phyloP scores from a whole-genome alignment of 1,140 invertebrate genomes.

The Musca vetustissima region DNA sequence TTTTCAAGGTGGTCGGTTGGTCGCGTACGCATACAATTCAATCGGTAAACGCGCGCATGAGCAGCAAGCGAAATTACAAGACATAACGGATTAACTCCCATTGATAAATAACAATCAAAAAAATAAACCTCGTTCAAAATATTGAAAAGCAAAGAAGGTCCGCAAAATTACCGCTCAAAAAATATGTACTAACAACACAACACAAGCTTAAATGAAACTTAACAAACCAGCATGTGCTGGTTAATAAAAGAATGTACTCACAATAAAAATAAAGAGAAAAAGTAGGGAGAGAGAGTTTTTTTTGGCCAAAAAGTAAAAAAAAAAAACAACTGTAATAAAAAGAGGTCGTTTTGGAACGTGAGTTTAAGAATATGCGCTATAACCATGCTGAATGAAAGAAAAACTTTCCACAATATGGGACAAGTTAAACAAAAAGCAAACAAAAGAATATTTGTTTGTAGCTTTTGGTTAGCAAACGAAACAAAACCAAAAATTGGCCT shows the following conservation, averaged over 20 bases:
- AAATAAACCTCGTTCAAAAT: background rate
- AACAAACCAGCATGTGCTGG: background rate
- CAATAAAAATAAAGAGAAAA: background rate
- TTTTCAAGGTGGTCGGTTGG: conserved; percentile 20
- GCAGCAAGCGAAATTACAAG: background rate
- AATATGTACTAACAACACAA: background rate
- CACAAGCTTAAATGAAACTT: no score
- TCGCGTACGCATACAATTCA: conserved; percentile 26
- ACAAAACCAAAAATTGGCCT: background rate
- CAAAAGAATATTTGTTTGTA: conserved; percentile 6
- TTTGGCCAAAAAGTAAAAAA: background rate
- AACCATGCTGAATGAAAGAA: conserved; percentile 26
- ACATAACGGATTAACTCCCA: conserved; percentile 11
- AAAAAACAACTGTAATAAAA: conserved; percentile 27
- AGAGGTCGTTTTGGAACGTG: conserved; percentile 20
- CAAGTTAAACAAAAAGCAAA: conserved; percentile 20
- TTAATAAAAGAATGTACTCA: background rate
- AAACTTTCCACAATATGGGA: conserved; percentile 23
- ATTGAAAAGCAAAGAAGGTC: background rate
- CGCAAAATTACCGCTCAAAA: background rate
- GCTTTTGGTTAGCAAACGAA: conserved; percentile 3
- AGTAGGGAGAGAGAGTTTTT: background rate
- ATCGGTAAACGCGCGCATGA: conserved; percentile 23
- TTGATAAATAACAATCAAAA: no score
- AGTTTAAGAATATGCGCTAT: conserved; percentile 26